Evolutionary conservation across 2,113 vertebrate genomes (phyloP), one percentile per base, ranked within the genome.

Genomic region (Struthio camelus): DNA sequence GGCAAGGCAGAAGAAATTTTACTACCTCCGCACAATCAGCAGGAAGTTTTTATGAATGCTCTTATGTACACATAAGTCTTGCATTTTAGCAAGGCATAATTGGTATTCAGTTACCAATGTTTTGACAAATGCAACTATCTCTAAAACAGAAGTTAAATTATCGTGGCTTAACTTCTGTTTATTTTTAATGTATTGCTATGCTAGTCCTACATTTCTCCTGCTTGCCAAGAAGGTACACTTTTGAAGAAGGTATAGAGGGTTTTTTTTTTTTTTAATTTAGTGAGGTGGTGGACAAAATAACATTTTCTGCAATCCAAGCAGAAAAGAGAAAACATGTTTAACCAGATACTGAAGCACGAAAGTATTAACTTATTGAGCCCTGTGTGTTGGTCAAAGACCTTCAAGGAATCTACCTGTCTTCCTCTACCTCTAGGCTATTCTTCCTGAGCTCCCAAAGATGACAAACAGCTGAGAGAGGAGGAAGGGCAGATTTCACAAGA

Each of bases 131-230:
- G 9, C 70, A 54, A 27, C 50, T 32, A 40, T 40, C 38, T 73
- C 36, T 54, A 40, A 23, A 38, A 73, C 19, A 32, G 36, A 40
- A 53, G 48, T 19, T 14, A 53, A n/a, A n/a, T n/a, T n/a, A n/a
- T n/a, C n/a, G n/a, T n/a, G n/a, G n/a, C n/a, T n/a, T n/a, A n/a
- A n/a, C n/a, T n/a, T n/a, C n/a, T n/a, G n/a, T n/a, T 81, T 32
- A 25, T 83, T 88, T 90, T 94, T 70, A 46, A 87, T n/a, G 23
- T 58, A 94, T 76, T 83, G 90, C 27, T 64, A 83, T 87, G 89
- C 89, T 90, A 79, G 87, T 85, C 84, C 51, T 87, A 36, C 62
- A 1, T 9, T 51, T 90, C 22, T 15, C 30, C n/a, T 78, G 53
- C 65, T 73, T 59, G 27, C 84, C 71, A 64, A 80, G 30, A 75